phyloP scores from a whole-genome alignment of 2,113 vertebrate species.

The Theropithecus gelada region DNA sequence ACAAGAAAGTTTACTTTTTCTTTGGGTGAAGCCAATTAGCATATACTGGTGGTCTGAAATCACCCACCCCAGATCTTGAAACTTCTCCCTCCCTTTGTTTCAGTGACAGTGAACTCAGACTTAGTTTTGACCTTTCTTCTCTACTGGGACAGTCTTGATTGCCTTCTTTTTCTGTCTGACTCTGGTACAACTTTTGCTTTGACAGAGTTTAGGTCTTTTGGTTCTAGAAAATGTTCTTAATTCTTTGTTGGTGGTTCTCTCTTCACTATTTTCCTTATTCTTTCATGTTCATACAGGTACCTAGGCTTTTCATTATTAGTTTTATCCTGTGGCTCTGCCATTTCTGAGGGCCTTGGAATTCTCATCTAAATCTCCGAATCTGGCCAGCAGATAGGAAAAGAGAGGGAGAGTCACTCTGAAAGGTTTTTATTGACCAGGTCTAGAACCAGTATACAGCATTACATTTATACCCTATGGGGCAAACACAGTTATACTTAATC shows the following conservation, averaged over 20 bases:
- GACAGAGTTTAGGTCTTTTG: background rate
- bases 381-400: background rate
- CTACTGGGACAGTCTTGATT: background rate
- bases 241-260: background rate
- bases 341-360: background rate
- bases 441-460: background rate
- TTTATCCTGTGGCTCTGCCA: background rate
- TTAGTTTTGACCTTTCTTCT: background rate
- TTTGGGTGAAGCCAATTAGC: background rate
- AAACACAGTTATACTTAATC: background rate
- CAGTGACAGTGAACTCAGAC: background rate
- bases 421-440: background rate
- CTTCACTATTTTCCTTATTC: background rate
- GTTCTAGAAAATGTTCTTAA: background rate
- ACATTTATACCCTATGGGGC: background rate
- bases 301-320: background rate
- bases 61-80: too few species aligned
- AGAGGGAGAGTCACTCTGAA: background rate
- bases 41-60: background rate
- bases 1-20: background rate
- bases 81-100: background rate
- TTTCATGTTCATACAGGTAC: background rate
- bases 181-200: background rate
- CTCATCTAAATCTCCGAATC: background rate
- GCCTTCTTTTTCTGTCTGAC: background rate